Percentiles rank a stretch among this genome's conserved stretches.
phyloP scores from a whole-genome alignment of 2,797 vertebrate genomes.

The Chelidonichthys spinosus region DNA sequence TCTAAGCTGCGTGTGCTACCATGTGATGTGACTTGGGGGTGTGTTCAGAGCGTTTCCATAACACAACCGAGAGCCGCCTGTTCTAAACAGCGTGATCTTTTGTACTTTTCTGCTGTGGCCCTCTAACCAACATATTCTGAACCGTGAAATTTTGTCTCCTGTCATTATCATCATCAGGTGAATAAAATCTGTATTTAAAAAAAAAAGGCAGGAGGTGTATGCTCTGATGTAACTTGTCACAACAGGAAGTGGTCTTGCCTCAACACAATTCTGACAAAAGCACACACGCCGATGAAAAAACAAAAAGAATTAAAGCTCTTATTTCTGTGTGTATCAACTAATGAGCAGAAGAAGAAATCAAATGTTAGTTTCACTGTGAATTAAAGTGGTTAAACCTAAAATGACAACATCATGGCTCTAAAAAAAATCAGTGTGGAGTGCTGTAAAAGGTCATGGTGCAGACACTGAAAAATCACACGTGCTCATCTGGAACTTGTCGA shows the following conservation, averaged over 20 bases:
- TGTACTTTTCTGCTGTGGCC: not conserved
- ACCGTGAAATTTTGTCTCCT: not conserved
- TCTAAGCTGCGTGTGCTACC: too few relatives aligned
- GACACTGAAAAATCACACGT: not conserved
- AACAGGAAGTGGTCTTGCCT: conserved; percentile 42
- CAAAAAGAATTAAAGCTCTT: not conserved
- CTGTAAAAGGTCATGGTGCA: not conserved
- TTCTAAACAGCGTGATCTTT: not conserved
- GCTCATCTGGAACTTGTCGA: not conserved
- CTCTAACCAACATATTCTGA: not conserved
- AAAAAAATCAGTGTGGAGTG: not conserved
- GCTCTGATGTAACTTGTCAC: conserved; percentile 7
- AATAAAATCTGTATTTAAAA: not conserved
- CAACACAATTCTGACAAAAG: conserved; percentile 6
- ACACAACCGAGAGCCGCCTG: too few relatives aligned
- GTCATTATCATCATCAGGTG: not conserved
- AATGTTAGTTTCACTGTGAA: not conserved
- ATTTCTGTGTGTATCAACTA: not conserved
- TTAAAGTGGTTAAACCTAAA: not conserved
- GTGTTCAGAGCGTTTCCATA: not conserved
- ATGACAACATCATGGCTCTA: not conserved
- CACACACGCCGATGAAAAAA: conserved; percentile 14
- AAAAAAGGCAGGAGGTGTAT: not conserved
- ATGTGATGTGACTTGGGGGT: not conserved
- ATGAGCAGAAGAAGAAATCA: not conserved